phyloP scores from a whole-genome alignment of 2,113 vertebrate species.

The Scortum barcoo region DNA sequence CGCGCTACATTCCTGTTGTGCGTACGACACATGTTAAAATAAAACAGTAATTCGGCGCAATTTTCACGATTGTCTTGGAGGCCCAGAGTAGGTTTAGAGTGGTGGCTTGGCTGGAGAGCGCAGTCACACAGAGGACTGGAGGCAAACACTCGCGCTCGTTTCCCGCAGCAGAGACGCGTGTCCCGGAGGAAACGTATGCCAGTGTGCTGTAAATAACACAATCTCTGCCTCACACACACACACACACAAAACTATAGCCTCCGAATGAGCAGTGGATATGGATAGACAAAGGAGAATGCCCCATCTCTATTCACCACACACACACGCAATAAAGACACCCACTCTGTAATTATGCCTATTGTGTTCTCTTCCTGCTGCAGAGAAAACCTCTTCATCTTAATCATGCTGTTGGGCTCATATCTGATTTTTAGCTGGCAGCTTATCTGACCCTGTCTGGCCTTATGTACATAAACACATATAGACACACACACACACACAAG shows the following conservation, averaged over 20 bases:
- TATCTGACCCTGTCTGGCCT: slow-evolving; percentile 63
- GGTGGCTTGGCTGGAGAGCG: slow-evolving; percentile 10
- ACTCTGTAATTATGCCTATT: slow-evolving; percentile 72
- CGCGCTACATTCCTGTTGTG: slow-evolving; percentile 31
- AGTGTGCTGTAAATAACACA: slow-evolving; percentile 49
- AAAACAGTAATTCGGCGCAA: slow-evolving; percentile 26
- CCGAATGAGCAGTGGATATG: slow-evolving; percentile 35
- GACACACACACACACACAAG: slow-evolving; percentile 17
- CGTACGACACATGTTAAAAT: slow-evolving; percentile 26
- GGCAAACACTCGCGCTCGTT: not conserved
- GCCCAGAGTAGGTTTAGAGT: not conserved
- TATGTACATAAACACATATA: slow-evolving; percentile 59
- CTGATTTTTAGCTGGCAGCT: slow-evolving; percentile 57
- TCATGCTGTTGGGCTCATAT: slow-evolving; percentile 52
- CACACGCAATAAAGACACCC: slow-evolving; percentile 40
- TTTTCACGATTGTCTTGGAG: slow-evolving; percentile 14
- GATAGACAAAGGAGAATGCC: slow-evolving; percentile 34
- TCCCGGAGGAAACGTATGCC: slow-evolving; percentile 44
- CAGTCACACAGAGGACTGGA: slow-evolving; percentile 18
- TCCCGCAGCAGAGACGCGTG: not conserved
- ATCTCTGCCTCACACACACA: not conserved
- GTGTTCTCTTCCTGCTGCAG: slow-evolving; percentile 67
- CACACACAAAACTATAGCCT: slow-evolving; percentile 20
- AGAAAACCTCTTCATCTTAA: slow-evolving; percentile 53
- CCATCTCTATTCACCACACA: not conserved